A percentile compares a stretch with the other conserved stretches of the same genome.
Evolutionary conservation across 2,113 vertebrate species (phyloP).

Genomic region (Etheostoma cragini): DNA sequence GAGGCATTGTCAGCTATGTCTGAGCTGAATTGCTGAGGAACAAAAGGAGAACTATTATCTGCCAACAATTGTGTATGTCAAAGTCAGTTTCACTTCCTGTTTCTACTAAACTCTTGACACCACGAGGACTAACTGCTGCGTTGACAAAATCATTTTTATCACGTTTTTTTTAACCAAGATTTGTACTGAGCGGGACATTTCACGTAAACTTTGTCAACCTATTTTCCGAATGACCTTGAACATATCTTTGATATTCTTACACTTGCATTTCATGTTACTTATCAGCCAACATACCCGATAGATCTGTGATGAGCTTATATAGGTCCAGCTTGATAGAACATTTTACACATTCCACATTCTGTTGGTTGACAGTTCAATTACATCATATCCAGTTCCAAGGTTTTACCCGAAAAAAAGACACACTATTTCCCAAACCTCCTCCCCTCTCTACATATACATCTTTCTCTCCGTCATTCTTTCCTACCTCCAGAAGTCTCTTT

Average conservation of each 20-base stretch:
- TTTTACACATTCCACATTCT: neutral
- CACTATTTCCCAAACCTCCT: neutral
- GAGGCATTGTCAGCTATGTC: slow-evolving; percentile 96
- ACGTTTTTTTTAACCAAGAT: neutral
- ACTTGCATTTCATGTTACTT: neutral
- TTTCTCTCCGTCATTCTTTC: slow-evolving; percentile 17
- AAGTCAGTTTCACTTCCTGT: neutral
- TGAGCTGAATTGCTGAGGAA: slow-evolving; percentile 93
- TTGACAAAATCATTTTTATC: neutral
- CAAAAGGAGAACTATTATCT: neutral
- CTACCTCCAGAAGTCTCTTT: slow-evolving; percentile 94
- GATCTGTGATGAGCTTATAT: neutral
- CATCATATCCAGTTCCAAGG: neutral
- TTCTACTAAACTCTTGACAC: neutral
- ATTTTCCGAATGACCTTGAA: neutral
- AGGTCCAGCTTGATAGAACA: neutral
- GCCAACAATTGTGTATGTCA: neutral
- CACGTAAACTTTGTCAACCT: neutral
- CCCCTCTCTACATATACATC: too few species aligned
- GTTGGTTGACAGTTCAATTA: neutral
- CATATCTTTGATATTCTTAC: neutral
- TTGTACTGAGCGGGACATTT: neutral
- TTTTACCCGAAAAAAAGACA: neutral
- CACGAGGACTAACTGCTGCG: neutral
- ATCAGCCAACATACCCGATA: neutral